Evolutionary conservation across 2,888 invertebrate species (phyloP).

Genomic region (Euzetes globulus): DNA sequence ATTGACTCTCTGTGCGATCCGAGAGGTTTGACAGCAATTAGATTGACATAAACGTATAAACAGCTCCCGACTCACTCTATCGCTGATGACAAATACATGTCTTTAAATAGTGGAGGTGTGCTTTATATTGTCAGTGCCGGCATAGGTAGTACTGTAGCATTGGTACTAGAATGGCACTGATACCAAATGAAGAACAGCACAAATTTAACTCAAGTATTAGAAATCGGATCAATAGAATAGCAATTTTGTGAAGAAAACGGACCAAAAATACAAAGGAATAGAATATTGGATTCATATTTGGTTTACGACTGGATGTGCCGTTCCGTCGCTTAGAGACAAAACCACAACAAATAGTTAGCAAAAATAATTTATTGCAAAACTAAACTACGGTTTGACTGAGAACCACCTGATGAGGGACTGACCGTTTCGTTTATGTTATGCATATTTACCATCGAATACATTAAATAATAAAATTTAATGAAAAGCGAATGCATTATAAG

Average conservation of each 20-base stretch:
- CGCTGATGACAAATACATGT: not conserved
- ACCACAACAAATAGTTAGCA: conserved; percentile 11
- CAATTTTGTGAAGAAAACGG: not conserved
- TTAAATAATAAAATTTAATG: not conserved
- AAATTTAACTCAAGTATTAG: not conserved
- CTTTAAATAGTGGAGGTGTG: not conserved
- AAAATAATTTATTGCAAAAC: not conserved
- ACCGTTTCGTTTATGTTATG: not conserved
- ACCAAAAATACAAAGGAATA: not conserved
- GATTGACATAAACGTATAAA: no score
- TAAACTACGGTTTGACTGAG: not conserved
- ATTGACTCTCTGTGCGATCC: not conserved
- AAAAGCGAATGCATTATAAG: not conserved
- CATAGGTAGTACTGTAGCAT: not conserved
- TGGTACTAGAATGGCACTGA: not conserved
- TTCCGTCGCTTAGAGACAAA: conserved; percentile 20
- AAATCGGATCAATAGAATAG: not conserved
- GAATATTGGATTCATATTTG: not conserved
- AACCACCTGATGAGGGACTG: conserved; percentile 5
- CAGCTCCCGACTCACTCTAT: no score
- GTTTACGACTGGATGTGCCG: not conserved
- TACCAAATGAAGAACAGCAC: not conserved
- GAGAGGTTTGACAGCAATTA: no score
- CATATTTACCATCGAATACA: not conserved
- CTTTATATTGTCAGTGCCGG: not conserved